A percentile compares a stretch with the other conserved stretches of the same genome.
Conservation (phyloP, 2,888 invertebrate species). For the Eubasilissa splendida region DNA sequence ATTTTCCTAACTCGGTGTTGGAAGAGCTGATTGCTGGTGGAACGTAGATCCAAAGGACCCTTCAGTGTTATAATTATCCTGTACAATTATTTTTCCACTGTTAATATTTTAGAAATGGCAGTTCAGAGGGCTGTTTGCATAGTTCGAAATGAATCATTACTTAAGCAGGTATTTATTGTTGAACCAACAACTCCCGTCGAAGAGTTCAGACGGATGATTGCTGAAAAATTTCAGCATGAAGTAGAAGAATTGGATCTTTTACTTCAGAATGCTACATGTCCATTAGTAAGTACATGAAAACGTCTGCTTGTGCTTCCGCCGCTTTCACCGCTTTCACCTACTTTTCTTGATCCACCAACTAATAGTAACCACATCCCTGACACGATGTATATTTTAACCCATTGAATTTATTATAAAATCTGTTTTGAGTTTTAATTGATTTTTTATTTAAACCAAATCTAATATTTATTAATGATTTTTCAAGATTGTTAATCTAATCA, state of each 20-base stretch:
- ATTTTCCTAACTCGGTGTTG: no score
- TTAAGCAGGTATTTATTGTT: conserved; percentile 43
- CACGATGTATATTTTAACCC: not conserved
- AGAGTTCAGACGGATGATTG: conserved; percentile 46
- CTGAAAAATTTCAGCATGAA: conserved; percentile 46
- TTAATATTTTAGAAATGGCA: conserved; percentile 37
- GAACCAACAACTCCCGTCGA: conserved; percentile 43
- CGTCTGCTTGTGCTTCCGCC: not conserved
- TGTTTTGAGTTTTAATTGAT: no score
- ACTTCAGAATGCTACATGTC: conserved; percentile 39
- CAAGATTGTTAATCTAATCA: no score
- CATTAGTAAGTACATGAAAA: conserved; percentile 29
- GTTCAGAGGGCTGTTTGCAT: conserved; percentile 41
- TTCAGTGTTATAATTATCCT: not conserved
- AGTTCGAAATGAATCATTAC: conserved; percentile 32
- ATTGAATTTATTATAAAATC: no score
- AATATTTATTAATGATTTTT: no score
- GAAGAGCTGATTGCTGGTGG: no score
- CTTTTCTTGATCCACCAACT: no score
- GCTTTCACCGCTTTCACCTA: no score
- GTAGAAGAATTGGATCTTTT: conserved; percentile 42
- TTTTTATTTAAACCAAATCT: no score
- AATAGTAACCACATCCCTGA: no score
- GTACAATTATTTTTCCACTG: not conserved
- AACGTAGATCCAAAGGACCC: no score